Percentiles rank a stretch among this genome's conserved stretches.
These are phyloP conservation scores for Pseudachorutes palmiensis DNA, from an alignment of 1,140 invertebrate species.

Conservation along the genomic window DNA sequence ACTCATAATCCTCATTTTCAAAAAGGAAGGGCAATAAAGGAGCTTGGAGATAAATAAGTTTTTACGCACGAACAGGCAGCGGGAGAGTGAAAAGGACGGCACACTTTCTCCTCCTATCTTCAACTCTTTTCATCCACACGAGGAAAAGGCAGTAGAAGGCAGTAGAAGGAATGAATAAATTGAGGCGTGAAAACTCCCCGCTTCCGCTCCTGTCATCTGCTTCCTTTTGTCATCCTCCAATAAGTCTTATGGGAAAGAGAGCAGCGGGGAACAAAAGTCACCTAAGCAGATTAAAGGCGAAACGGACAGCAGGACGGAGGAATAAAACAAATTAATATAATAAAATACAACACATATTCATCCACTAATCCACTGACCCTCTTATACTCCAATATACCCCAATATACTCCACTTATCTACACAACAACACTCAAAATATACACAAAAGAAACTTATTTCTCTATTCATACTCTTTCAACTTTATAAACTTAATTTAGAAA, in stretches of 20 bases:
- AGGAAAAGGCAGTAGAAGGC: slow-evolving; percentile 5
- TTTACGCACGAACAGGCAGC: slow-evolving; percentile 28
- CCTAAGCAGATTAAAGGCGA: slow-evolving; percentile 12
- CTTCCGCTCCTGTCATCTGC: slow-evolving; percentile 28
- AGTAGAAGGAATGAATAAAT: slow-evolving; percentile 32
- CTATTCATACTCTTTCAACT: not conserved
- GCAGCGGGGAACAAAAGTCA: not conserved
- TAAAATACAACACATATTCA: no score
- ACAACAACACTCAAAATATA: not conserved
- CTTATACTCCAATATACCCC: no score
- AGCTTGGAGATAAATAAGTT: slow-evolving; percentile 30
- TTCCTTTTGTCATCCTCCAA: slow-evolving; percentile 28
- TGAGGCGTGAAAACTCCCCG: slow-evolving; percentile 28
- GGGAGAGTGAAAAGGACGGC: slow-evolving; percentile 6
- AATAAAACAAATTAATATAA: not conserved
- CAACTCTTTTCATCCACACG: no score
- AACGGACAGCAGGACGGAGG: not conserved
- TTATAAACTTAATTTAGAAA: not conserved
- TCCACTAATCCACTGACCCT: no score
- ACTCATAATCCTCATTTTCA: slow-evolving; percentile 14
- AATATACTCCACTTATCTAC: not conserved
- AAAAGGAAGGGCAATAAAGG: slow-evolving; percentile 8
- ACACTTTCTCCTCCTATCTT: not conserved
- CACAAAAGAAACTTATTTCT: not conserved
- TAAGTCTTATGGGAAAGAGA: slow-evolving; percentile 19